These are phyloP conservation scores for Lissocephala sabroskyi DNA, from an alignment of 2,888 invertebrate genomes.

Conservation along the genomic window DNA sequence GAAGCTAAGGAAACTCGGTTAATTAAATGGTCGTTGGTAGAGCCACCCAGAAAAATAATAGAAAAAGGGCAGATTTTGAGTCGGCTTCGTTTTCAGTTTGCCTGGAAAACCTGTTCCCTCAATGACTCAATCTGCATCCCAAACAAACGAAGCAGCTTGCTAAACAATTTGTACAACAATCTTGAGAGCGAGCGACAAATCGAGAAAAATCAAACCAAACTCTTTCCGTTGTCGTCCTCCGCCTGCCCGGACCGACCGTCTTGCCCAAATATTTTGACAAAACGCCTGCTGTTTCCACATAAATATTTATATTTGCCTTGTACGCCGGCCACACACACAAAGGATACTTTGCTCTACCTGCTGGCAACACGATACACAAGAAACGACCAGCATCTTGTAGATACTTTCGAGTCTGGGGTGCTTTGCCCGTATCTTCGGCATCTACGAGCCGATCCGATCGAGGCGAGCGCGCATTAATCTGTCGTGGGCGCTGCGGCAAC, in stretches of 20 bases:
- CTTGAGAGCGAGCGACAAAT: constrained; percentile 12
- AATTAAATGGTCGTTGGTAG: too few species aligned
- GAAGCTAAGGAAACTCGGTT: too few species aligned
- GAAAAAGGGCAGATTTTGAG: too few species aligned
- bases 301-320: constrained; percentile 65
- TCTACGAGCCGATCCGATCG: too few species aligned
- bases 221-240: constrained; percentile 30
- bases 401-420: too few species aligned
- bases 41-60: too few species aligned
- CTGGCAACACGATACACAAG: not conserved
- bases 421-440: constrained; percentile 44
- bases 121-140: constrained; percentile 2
- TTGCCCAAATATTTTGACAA: constrained; percentile 69
- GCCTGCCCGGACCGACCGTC: constrained; percentile 30
- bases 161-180: constrained; percentile 50
- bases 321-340: constrained; percentile 16
- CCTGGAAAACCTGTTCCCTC: constrained; percentile 16
- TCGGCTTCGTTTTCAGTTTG: too few species aligned
- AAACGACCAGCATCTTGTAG: constrained; percentile 46
- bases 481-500: constrained; percentile 38
- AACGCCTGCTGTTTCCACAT: constrained; percentile 68
- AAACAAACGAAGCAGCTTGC: constrained; percentile 26
- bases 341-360: constrained; percentile 12
- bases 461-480: constrained; percentile 34
- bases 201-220: constrained; percentile 34